Conservation (phyloP, 2,113 vertebrate species). For the Beaufortia kweichowensis region DNA sequence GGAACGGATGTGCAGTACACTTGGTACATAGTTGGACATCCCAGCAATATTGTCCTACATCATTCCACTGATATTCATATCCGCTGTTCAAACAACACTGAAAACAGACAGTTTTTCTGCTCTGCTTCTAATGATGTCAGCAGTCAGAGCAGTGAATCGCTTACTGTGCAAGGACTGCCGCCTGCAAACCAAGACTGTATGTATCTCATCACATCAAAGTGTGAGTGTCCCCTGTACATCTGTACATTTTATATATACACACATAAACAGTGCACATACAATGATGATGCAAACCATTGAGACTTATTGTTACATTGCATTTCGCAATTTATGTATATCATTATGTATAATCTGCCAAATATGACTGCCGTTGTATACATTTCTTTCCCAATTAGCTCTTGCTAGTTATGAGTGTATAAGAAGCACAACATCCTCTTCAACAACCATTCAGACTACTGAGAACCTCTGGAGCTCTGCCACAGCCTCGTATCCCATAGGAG, state of each 20-base stretch:
- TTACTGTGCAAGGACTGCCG: slow-evolving; percentile 59
- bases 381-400: not conserved
- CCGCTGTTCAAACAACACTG: slow-evolving; percentile 53
- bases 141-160: slow-evolving; percentile 52
- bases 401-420: slow-evolving; percentile 39
- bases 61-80: slow-evolving; percentile 56
- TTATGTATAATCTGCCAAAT: too few species aligned
- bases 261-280: too few species aligned
- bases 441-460: slow-evolving; percentile 2
- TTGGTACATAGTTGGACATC: slow-evolving; percentile 60
- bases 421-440: slow-evolving; percentile 23
- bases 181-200: slow-evolving; percentile 59
- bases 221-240: slow-evolving; percentile 51
- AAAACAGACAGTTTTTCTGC: slow-evolving; percentile 60
- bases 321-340: too few species aligned
- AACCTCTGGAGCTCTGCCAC: slow-evolving; percentile 2
- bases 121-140: slow-evolving; percentile 60
- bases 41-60: slow-evolving; percentile 27
- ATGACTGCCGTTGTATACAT: not conserved
- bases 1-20: slow-evolving; percentile 62
- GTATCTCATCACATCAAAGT: slow-evolving; percentile 59
- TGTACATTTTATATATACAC: not conserved
- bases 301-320: not conserved
- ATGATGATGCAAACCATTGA: too few species aligned
- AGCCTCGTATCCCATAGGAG: not conserved